phyloP scores from a whole-genome alignment of 2,113 vertebrate species.

The Climacteris rufus region DNA sequence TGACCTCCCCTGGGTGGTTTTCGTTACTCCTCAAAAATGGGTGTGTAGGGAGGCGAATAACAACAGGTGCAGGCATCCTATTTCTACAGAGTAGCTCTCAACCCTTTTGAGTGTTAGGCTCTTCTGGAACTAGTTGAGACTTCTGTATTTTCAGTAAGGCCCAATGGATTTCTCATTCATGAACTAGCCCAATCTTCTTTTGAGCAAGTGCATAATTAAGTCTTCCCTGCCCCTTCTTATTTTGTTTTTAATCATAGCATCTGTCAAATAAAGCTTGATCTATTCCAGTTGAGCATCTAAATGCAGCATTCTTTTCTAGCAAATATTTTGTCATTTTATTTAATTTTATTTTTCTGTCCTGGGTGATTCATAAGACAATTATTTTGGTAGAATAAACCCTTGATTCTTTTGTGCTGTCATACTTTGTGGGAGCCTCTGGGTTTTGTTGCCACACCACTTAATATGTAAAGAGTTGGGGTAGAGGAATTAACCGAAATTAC shows the following conservation, averaged over 20 bases:
- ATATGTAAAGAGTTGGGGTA: not conserved
- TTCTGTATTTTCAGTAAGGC: not conserved
- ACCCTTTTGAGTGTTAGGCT: not conserved
- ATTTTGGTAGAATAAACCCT: not conserved
- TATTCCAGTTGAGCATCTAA: not conserved
- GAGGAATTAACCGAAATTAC: not conserved
- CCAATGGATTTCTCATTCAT: not conserved
- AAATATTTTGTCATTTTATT: not conserved
- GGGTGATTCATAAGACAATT: not conserved
- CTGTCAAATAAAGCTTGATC: not conserved
- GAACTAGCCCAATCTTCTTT: not conserved
- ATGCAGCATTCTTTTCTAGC: not conserved
- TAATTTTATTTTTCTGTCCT: not conserved
- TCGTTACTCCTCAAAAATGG: not conserved
- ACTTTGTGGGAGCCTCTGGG: not conserved
- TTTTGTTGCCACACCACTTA: not conserved
- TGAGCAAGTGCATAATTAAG: not conserved
- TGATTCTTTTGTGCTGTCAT: not conserved
- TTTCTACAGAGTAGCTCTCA: not conserved
- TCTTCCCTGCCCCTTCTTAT: not conserved
- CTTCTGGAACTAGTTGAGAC: not conserved
- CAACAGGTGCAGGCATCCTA: fast-evolving
- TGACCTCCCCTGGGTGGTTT: not conserved
- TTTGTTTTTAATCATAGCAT: not conserved
- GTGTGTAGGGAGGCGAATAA: fast-evolving